Percentiles rank a stretch among this genome's conserved stretches.
Conservation (phyloP, 2,113 vertebrate genomes). For the Podiceps cristatus region DNA sequence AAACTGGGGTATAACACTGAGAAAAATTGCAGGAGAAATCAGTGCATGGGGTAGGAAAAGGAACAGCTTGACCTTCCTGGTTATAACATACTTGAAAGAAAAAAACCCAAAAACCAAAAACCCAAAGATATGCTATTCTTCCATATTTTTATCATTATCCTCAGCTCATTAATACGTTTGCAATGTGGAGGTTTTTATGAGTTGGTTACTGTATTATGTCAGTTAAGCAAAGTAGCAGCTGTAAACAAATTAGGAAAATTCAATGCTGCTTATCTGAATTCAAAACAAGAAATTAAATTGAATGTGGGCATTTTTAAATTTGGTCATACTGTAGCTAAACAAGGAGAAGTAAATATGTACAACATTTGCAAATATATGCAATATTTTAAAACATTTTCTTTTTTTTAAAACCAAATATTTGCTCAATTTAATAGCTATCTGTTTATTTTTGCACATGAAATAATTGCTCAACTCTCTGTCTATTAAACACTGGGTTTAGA, state of each 20-base stretch:
- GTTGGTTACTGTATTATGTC: not conserved
- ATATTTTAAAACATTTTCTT: slow-evolving; percentile 64
- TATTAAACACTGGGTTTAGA: slow-evolving; percentile 35
- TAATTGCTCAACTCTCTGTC: slow-evolving; percentile 41
- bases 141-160: not conserved
- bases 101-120: not conserved
- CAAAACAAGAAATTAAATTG: slow-evolving; percentile 51
- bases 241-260: slow-evolving; percentile 64
- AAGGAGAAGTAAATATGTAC: slow-evolving; percentile 58
- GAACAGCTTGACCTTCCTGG: not conserved
- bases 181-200: not conserved
- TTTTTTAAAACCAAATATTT: slow-evolving; percentile 62
- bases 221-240: not conserved
- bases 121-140: not conserved
- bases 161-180: not conserved
- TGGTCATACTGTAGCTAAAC: slow-evolving; percentile 49
- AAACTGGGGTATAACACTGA: not conserved
- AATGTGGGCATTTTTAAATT: slow-evolving; percentile 42
- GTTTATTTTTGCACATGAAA: slow-evolving; percentile 61
- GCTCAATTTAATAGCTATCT: slow-evolving; percentile 46
- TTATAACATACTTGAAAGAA: not conserved
- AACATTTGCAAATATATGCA: slow-evolving; percentile 40
- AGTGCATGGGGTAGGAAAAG: not conserved
- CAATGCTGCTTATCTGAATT: slow-evolving; percentile 47
- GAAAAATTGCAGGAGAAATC: not conserved